Conservation (phyloP, 35 echinoderm and acorn worm genomes). For the Stichopus chloronotus region DNA sequence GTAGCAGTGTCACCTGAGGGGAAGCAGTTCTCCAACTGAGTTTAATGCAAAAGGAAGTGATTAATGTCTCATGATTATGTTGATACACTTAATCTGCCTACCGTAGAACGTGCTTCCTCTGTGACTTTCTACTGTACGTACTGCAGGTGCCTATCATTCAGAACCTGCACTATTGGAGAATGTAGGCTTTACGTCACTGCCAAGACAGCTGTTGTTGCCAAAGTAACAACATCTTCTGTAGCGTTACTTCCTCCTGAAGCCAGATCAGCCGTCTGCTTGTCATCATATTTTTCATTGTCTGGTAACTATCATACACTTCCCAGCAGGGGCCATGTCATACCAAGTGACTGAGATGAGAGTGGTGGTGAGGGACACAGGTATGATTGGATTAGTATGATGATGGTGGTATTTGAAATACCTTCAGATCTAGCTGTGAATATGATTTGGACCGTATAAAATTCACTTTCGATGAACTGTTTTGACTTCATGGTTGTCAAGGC, state of each 20-base stretch:
- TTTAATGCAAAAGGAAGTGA: slow-evolving; percentile 19
- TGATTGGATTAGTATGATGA: slow-evolving; percentile 24
- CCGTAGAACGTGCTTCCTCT: background rate
- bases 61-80: background rate
- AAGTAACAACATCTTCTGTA: background rate
- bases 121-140: background rate
- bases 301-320: slow-evolving; percentile 19
- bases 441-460: slow-evolving; percentile 4
- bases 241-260: background rate
- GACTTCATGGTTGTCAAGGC: background rate
- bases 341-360: background rate
- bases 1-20: slow-evolving; percentile 30
- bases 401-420: background rate
- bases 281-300: background rate
- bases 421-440: slow-evolving; percentile 21
- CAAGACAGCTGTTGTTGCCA: background rate
- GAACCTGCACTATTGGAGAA: background rate
- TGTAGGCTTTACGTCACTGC: background rate
- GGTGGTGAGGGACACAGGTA: background rate
- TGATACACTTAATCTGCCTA: background rate
- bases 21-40: background rate
- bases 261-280: background rate
- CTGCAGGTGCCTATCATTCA: background rate
- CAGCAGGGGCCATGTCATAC: background rate
- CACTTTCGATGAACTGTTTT: background rate